A percentile compares a stretch with the other conserved stretches of the same genome.
phyloP scores from a whole-genome alignment of 2,113 vertebrate genomes.

The Ellobius talpinus region DNA sequence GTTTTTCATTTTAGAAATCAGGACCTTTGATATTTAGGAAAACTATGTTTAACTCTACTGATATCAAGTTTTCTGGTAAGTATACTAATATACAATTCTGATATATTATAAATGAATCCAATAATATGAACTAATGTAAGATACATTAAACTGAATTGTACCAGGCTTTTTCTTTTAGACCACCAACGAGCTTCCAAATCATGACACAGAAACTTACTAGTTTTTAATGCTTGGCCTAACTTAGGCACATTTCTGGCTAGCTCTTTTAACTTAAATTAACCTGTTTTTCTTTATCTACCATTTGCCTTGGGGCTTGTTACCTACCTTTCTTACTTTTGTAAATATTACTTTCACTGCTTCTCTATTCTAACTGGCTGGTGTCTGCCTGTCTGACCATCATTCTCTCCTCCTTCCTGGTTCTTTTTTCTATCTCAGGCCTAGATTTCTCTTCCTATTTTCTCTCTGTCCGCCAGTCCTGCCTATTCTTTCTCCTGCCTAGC shows the following conservation, averaged over 20 bases:
- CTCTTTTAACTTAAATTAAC: neutral
- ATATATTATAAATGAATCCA: neutral
- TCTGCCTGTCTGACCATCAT: neutral
- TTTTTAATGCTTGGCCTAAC: neutral
- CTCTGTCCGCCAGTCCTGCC: neutral
- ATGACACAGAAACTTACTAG: neutral
- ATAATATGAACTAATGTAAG: neutral
- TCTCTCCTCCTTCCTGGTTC: neutral
- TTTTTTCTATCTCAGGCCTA: neutral
- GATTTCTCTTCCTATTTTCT: neutral
- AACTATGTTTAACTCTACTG: slow-evolving; percentile 91
- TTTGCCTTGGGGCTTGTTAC: neutral
- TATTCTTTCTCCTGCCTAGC: neutral
- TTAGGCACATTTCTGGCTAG: neutral
- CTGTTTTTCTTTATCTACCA: neutral
- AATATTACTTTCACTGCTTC: neutral
- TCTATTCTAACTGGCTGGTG: neutral
- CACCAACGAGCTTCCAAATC: neutral
- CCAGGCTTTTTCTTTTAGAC: neutral
- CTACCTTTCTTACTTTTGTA: neutral
- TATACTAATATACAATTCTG: slow-evolving; percentile 34
- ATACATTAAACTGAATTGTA: neutral
- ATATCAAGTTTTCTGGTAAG: slow-evolving; percentile 91
- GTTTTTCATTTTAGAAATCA: slow-evolving; percentile 87
- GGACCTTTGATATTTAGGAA: slow-evolving; percentile 90